A percentile compares a stretch with the other conserved stretches of the same genome.
phyloP scores from a whole-genome alignment of 2,888 invertebrate genomes.

The Apoda limacodes region DNA sequence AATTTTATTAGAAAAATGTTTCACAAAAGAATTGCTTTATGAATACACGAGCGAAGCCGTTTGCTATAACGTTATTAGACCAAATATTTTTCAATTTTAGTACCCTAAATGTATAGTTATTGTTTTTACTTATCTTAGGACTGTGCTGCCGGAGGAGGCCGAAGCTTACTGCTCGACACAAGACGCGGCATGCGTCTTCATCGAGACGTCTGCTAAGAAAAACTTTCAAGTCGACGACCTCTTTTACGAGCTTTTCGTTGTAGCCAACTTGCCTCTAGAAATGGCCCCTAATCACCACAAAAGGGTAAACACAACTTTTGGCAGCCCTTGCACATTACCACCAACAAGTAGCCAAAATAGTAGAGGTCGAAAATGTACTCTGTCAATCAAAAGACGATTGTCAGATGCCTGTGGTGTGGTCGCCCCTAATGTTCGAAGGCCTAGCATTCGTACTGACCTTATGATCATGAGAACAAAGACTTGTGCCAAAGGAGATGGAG shows the following conservation, averaged over 20 bases:
- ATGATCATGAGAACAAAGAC: constrained; percentile 90
- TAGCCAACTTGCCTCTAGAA: constrained; percentile 85
- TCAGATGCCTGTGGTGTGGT: constrained; percentile 92
- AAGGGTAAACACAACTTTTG: constrained; percentile 80
- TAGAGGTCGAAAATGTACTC: constrained; percentile 78
- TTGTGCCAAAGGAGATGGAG: constrained; percentile 77
- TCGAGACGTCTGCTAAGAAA: constrained; percentile 87
- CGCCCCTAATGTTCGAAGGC: constrained; percentile 87
- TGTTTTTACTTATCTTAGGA: constrained; percentile 68
- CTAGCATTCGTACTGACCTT: constrained; percentile 88
- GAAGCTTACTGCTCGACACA: constrained; percentile 81
- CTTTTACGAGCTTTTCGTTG: constrained; percentile 85
- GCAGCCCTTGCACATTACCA: constrained; percentile 81
- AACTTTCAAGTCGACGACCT: constrained; percentile 85
- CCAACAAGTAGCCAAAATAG: constrained; percentile 75
- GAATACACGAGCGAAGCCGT: too few species aligned
- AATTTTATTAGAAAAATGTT: too few species aligned
- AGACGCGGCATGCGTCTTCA: constrained; percentile 81
- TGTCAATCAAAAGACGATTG: constrained; percentile 83
- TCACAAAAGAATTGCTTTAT: too few species aligned
- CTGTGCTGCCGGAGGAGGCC: constrained; percentile 82
- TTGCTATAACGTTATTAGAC: constrained; percentile 3
- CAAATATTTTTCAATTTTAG: not conserved
- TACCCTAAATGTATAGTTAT: not conserved
- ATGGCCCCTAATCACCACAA: constrained; percentile 92